These are phyloP conservation scores for Ylistrum balloti DNA, from an alignment of 1,140 invertebrate genomes.

Conservation along the genomic window DNA sequence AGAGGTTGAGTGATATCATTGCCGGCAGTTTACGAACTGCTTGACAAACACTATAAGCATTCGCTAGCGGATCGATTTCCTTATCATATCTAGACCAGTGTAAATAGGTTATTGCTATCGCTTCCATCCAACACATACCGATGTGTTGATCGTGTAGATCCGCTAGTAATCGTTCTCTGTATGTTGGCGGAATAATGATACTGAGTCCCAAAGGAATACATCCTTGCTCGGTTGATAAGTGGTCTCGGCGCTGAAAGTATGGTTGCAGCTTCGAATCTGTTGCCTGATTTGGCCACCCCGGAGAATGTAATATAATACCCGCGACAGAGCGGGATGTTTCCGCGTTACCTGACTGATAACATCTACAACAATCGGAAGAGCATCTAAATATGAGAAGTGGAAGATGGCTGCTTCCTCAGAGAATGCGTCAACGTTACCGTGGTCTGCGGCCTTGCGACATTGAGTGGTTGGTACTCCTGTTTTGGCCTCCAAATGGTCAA, in stretches of 20 bases:
- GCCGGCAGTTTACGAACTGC: conserved; percentile 46
- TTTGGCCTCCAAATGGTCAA: conserved; percentile 79
- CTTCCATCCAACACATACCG: conserved; percentile 82
- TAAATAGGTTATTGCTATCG: conserved; percentile 78
- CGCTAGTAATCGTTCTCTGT: neutral
- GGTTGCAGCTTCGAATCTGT: conserved; percentile 42
- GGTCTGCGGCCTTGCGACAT: conserved; percentile 58
- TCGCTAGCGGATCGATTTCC: conserved; percentile 76
- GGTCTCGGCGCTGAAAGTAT: conserved; percentile 41
- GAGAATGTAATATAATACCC: conserved; percentile 12
- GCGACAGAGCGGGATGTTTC: conserved; percentile 50
- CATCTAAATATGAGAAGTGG: conserved; percentile 49
- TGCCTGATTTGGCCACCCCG: conserved; percentile 46
- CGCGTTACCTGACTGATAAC: conserved; percentile 49
- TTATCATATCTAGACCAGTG: conserved; percentile 83
- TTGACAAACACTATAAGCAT: conserved; percentile 66
- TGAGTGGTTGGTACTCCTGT: conserved; percentile 76
- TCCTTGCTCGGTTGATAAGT: conserved; percentile 49
- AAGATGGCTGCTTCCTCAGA: conserved; percentile 30
- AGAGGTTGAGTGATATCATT: conserved; percentile 65
- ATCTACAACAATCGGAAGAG: conserved; percentile 43
- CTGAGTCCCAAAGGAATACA: conserved; percentile 54
- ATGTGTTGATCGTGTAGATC: conserved; percentile 62
- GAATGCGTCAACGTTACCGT: conserved; percentile 52
- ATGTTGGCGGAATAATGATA: conserved; percentile 48